Conservation (phyloP, 2,113 vertebrate species). For the Heteronetta atricapilla region DNA sequence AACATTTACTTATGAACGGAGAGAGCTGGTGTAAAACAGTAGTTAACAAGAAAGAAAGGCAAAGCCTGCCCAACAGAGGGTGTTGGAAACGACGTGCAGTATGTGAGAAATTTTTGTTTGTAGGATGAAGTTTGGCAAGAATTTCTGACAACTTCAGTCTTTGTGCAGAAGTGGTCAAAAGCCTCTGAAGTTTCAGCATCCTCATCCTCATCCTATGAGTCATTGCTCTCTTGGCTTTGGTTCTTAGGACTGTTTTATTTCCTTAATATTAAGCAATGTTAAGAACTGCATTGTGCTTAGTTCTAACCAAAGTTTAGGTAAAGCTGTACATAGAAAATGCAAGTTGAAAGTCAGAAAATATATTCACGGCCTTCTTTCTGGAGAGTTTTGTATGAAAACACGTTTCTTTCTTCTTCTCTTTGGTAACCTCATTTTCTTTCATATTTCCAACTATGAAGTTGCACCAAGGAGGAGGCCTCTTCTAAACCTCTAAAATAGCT, state of each 20-base stretch:
- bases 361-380: neutral
- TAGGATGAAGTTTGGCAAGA: neutral
- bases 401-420: neutral
- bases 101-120: too few species aligned
- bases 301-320: neutral
- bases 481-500: constrained; percentile 14
- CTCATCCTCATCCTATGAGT: neutral
- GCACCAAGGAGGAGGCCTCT: neutral
- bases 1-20: neutral
- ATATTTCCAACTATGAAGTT: neutral
- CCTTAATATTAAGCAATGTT: neutral
- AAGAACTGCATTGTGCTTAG: neutral
- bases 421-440: neutral
- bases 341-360: neutral
- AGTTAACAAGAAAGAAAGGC: neutral
- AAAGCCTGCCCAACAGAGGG: neutral
- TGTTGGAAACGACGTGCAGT: neutral
- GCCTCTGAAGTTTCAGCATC: neutral
- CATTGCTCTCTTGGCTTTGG: neutral
- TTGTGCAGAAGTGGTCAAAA: neutral
- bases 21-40: neutral
- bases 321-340: neutral
- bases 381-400: neutral
- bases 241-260: neutral
- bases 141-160: neutral